Percentiles rank a stretch among this genome's conserved stretches.
phyloP scores from a whole-genome alignment of 2,888 invertebrate species.

The Hermaeophaga mercurialis region DNA sequence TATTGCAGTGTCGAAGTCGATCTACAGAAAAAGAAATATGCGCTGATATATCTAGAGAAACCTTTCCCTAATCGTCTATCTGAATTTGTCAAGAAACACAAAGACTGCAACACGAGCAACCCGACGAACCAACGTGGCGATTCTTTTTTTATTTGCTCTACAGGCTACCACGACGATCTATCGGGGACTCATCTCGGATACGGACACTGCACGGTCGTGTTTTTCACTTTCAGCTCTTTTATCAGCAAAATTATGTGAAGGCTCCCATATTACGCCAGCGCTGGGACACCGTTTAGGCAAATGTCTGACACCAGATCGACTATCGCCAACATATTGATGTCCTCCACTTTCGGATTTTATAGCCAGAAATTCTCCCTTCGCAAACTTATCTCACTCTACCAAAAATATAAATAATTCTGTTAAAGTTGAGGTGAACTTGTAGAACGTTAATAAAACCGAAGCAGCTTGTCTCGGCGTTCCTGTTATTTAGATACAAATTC shows the following conservation, averaged over 20 bases:
- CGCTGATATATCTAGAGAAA: too few relatives aligned
- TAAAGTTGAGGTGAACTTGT: too few relatives aligned
- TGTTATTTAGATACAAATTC: conserved; percentile 33
- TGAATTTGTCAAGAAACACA: conserved; percentile 17
- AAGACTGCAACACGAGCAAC: conserved; percentile 3
- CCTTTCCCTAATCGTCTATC: conserved; percentile 9
- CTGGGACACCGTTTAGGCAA: conserved; percentile 55
- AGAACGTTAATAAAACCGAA: conserved; percentile 16
- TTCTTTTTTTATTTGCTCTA: conserved; percentile 3
- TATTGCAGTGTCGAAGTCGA: too few relatives aligned
- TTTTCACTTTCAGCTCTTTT: conserved; percentile 38
- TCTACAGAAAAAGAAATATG: too few relatives aligned
- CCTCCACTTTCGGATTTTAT: conserved; percentile 47
- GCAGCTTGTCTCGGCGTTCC: conserved; percentile 12
- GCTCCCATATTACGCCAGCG: conserved; percentile 57
- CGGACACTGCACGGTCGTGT: conserved; percentile 39
- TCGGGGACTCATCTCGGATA: conserved; percentile 30
- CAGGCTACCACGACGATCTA: conserved; percentile 24
- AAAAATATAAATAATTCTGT: too few relatives aligned
- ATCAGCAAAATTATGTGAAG: conserved; percentile 52
- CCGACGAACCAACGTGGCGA: background rate
- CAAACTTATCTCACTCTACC: too few relatives aligned
- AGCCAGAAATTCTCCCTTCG: too few relatives aligned
- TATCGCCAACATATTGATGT: conserved; percentile 56
- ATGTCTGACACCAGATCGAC: conserved; percentile 56